Evolutionary conservation across 1,140 invertebrate genomes (phyloP).

Genomic region (Drosophila orena): DNA sequence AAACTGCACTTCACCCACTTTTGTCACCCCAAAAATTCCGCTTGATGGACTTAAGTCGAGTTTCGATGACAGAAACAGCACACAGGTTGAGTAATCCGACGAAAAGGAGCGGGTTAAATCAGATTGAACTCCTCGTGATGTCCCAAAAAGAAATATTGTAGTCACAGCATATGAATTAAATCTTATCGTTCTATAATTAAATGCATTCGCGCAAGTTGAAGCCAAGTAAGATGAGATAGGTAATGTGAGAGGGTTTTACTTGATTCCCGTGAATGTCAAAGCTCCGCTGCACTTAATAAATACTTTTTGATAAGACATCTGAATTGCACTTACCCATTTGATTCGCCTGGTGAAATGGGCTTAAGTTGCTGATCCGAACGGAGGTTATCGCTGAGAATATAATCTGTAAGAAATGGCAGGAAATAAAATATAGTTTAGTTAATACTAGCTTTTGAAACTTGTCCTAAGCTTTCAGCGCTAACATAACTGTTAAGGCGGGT

Average conservation of each 20-base stretch:
- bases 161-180: too few species aligned
- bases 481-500: not conserved
- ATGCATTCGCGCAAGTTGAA: too few species aligned
- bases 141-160: not conserved
- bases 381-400: conserved; percentile 76
- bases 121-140: not conserved
- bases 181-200: too few species aligned
- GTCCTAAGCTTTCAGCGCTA: conserved; percentile 4
- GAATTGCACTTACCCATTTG: conserved; percentile 72
- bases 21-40: not conserved
- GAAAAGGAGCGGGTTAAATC: not conserved
- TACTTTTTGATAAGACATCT: not conserved
- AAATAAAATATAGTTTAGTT: too few species aligned
- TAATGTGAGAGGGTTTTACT: too few species aligned
- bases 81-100: conserved; percentile 14
- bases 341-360: conserved; percentile 71
- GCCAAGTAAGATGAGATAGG: too few species aligned
- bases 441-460: conserved; percentile 33
- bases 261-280: conserved; percentile 13
- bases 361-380: conserved; percentile 78
- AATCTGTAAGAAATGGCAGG: conserved; percentile 60
- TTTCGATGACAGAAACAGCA: conserved; percentile 25
- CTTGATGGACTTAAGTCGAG: conserved; percentile 27
- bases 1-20: conserved; percentile 1
- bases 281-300: not conserved